These are phyloP conservation scores for Drosophila borealis DNA, from an alignment of 2,888 invertebrate genomes.

Conservation along the genomic window DNA sequence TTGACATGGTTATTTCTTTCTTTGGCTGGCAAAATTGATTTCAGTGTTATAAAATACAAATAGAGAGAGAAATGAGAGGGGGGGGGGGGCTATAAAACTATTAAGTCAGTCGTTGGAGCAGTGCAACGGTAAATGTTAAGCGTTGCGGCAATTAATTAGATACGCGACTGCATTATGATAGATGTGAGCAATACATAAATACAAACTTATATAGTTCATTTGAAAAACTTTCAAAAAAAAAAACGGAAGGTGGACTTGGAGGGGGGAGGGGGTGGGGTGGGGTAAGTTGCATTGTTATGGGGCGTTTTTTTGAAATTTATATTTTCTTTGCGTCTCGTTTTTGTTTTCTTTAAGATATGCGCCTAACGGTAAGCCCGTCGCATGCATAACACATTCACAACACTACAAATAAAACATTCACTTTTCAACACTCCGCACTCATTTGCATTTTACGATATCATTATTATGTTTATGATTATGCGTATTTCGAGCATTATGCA, in stretches of 20 bases:
- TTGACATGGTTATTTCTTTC: slow-evolving; percentile 36
- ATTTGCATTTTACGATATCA: slow-evolving; percentile 48
- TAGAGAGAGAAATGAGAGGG: neutral
- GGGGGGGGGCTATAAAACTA: slow-evolving; percentile 6
- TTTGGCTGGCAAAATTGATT: slow-evolving; percentile 53
- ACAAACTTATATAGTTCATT: slow-evolving; percentile 46
- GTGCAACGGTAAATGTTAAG: slow-evolving; percentile 51
- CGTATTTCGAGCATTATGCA: slow-evolving; percentile 25
- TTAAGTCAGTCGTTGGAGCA: slow-evolving; percentile 40
- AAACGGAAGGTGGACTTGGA: neutral
- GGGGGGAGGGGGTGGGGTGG: too few species aligned
- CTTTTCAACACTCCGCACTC: slow-evolving; percentile 51
- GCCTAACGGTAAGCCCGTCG: slow-evolving; percentile 40
- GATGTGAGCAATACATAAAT: neutral
- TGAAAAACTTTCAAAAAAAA: slow-evolving; percentile 53
- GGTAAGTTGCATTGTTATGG: slow-evolving; percentile 53
- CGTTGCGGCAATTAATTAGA: slow-evolving; percentile 51
- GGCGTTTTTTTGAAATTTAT: slow-evolving; percentile 4
- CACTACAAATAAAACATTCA: slow-evolving; percentile 49
- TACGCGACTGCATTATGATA: slow-evolving; percentile 35
- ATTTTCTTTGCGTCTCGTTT: neutral
- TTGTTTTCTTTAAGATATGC: slow-evolving; percentile 4
- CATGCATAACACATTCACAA: slow-evolving; percentile 43
- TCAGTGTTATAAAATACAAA: slow-evolving; percentile 54
- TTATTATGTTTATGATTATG: slow-evolving; percentile 45